Base-by-base conservation (phyloP, 2,113 vertebrate species). In the Choloepus hoffmanni region DNA sequence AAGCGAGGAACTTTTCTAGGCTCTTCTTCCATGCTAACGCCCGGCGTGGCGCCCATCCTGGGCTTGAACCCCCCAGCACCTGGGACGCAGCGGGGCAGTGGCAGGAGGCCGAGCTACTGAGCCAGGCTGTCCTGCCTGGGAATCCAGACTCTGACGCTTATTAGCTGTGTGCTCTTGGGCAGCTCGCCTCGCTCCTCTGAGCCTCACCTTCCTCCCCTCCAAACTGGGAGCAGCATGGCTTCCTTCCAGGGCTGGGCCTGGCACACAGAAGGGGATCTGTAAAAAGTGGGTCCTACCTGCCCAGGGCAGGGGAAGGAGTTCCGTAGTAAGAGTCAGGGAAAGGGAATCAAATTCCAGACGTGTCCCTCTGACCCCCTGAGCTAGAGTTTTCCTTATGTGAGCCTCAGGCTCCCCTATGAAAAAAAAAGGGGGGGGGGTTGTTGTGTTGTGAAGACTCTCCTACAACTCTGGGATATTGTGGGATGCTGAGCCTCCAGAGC, bases 281-380 rank as follows among this genome's bases (percentile, higher is more conserved):
- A 77, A 92, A 94, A 18, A 14, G 24, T 58, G 26, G 40, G 30
- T 26, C 18, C 76, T 19, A 48, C 76, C 81, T 40, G 45, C 55
- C 58, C 68, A 3, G 19, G 30, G 62, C 24, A 81, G 60, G 21
- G 5, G 58, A 67, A 97, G 67, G 26, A 10, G 45, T 55, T 92
- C 65, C 23, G 10, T 78, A 28, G 89, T 95, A 84, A 79, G 26
- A 85, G 30, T 43, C 36, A 53, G 72, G 60, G 21, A 89, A 89
- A 95, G 68, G 95, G 53, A 96, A 91, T 89, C 43, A 91, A 93
- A 93, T 94, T 96, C 89, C 92, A 95, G 89, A 91, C 96, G 86
- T 89, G 55, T 93, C 68, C 83, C 36, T 90, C 68, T 94, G 62
- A 86, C 65, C 73, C 70, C 63, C 63, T 86, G 86, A 55, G 60